Evolutionary conservation across 53 echinoderm and acorn worm species (phyloP).

Genomic region (Stichopus horrens): DNA sequence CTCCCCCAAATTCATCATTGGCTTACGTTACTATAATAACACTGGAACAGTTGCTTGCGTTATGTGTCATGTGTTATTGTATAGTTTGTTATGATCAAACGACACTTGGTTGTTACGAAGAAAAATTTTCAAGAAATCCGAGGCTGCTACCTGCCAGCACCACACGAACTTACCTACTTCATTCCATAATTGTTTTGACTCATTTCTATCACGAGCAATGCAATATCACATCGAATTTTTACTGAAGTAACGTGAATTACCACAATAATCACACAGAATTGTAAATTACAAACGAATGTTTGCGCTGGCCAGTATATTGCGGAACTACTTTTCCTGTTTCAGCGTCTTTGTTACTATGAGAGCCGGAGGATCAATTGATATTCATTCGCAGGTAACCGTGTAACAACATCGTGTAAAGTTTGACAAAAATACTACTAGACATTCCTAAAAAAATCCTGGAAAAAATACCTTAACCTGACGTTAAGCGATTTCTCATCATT

Average conservation of each 20-base stretch:
- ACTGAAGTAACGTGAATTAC: too few species aligned
- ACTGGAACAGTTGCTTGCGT: too few species aligned
- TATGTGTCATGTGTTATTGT: too few species aligned
- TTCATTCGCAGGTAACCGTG: neutral
- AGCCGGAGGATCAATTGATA: neutral
- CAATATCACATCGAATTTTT: neutral
- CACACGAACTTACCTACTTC: neutral
- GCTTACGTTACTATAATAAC: too few species aligned
- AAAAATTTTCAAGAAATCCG: neutral
- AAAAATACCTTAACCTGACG: too few species aligned
- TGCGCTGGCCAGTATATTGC: neutral
- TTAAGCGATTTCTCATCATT: too few species aligned
- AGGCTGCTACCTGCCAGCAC: neutral
- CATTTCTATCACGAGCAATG: neutral
- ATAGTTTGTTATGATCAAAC: neutral
- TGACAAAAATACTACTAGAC: too few species aligned
- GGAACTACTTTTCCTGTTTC: constrained; percentile 13
- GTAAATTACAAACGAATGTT: too few species aligned
- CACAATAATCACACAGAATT: too few species aligned
- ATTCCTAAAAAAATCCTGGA: too few species aligned
- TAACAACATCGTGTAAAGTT: too few species aligned
- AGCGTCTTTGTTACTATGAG: constrained; percentile 4
- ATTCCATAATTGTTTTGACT: neutral
- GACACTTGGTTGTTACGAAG: neutral
- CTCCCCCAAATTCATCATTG: neutral